Base-by-base conservation (phyloP, 2,888 invertebrate genomes). In the Prosopocoilus inquinatus region DNA sequence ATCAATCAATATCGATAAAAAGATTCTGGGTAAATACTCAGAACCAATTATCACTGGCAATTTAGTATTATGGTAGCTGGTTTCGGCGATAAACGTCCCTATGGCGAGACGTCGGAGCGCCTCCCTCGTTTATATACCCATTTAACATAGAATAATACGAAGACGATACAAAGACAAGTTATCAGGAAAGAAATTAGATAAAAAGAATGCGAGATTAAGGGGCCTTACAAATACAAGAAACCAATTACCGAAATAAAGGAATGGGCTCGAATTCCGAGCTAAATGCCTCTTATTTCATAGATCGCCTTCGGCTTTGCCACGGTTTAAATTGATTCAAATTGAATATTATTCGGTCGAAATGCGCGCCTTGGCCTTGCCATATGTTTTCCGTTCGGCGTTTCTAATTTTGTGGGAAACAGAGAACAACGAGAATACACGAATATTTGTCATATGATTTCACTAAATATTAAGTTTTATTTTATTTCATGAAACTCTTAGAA, bases 231-330 rank as follows among this genome's bases (percentile, higher is more conserved):
- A 69, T 70, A 69, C 67, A 66, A 67, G 70, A 71, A 71, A 70
- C 66, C 70, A 71, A 71, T 71, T 70, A 69, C 63, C 57, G 67
- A 67, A 68, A 69, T 68, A 68, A 69, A 68, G 65, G 63, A 55
- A 51, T 50, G 39, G 56, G 12, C 55, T 45, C 48, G 43, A 51
- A 52, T 52, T 55, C 49, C 53, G 34, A 50, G 43, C 51, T 60
- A 58, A 55, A 57, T 48, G 57, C 41, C 55, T 51, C 60, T 64
- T 54, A 58, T 62, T 58, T 56, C 58, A 51, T 58, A 50, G 56
- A 43, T 45, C 45, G 48, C 47, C 52, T 60, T 67, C 63, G 66
- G 64, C 64, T 64, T 61, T 62, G 62, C 57, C 55, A 66, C 63
- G 64, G 53, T 64, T 61, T 59, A 60, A 64, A 62, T 60, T 59